These are phyloP conservation scores for Neomorphus geoffroyi DNA, from an alignment of 2,797 vertebrate genomes.

Conservation along the genomic window DNA sequence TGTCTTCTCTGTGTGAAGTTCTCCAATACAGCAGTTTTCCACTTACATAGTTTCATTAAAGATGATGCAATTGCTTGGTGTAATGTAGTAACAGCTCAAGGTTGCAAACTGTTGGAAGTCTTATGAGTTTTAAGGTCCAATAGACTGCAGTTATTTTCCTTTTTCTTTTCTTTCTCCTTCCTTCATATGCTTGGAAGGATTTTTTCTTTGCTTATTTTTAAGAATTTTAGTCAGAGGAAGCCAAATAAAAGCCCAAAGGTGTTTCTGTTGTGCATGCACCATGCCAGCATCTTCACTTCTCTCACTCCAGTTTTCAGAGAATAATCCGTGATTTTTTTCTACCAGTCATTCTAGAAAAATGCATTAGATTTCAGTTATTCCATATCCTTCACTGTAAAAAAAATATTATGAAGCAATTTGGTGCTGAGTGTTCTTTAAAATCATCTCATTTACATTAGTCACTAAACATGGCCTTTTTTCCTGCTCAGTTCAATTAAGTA, in stretches of 20 bases:
- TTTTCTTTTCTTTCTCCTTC: not conserved
- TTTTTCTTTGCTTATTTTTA: not conserved
- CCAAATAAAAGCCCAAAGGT: not conserved
- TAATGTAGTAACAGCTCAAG: not conserved
- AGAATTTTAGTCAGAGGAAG: not conserved
- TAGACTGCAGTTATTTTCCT: not conserved
- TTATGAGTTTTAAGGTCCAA: not conserved
- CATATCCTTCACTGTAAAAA: not conserved
- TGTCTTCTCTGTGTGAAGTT: not conserved
- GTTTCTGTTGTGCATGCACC: not conserved
- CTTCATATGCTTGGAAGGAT: accelerated
- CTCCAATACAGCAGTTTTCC: not conserved
- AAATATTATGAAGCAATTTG: not conserved
- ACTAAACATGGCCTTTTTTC: not conserved
- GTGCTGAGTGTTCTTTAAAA: not conserved
- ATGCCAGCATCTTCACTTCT: not conserved
- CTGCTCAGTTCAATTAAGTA: not conserved
- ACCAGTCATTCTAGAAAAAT: not conserved
- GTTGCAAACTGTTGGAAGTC: not conserved
- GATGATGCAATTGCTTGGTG: not conserved
- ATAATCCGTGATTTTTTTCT: not conserved
- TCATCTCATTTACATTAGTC: not conserved
- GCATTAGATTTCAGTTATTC: not conserved
- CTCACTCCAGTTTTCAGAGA: not conserved
- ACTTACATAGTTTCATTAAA: not conserved